Conservation (phyloP, 2,113 vertebrate species). For the Sturnira hondurensis region DNA sequence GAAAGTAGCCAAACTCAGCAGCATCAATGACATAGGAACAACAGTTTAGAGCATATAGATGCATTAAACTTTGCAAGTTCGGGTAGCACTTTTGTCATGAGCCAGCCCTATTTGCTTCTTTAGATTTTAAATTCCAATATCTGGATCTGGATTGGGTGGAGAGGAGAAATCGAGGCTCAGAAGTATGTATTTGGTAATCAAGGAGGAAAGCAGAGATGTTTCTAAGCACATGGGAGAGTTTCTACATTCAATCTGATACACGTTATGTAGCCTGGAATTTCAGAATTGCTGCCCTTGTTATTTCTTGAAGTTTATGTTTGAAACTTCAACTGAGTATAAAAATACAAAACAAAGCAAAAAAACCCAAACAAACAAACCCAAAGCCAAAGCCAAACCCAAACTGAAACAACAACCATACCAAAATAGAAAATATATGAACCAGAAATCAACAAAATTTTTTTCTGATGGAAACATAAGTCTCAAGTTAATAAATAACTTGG, state of each 20-base stretch:
- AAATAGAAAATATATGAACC: neutral
- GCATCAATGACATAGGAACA: neutral
- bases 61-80: neutral
- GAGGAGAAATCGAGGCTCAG: neutral
- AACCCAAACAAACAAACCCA: neutral
- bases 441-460: neutral
- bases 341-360: neutral
- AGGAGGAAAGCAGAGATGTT: neutral
- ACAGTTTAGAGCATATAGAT: neutral
- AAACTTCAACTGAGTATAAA: neutral
- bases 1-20: neutral
- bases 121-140: neutral
- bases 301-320: neutral
- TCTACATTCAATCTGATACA: neutral
- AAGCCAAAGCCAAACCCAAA: no score
- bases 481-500: neutral
- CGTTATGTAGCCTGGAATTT: neutral
- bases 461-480: neutral
- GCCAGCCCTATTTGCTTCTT: neutral
- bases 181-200: neutral
- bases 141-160: neutral
- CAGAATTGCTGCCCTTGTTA: neutral
- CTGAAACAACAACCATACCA: neutral
- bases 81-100: neutral
- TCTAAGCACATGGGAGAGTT: neutral